Base-by-base conservation (phyloP, 2,888 invertebrate species). In the Orthosia gracilis region DNA sequence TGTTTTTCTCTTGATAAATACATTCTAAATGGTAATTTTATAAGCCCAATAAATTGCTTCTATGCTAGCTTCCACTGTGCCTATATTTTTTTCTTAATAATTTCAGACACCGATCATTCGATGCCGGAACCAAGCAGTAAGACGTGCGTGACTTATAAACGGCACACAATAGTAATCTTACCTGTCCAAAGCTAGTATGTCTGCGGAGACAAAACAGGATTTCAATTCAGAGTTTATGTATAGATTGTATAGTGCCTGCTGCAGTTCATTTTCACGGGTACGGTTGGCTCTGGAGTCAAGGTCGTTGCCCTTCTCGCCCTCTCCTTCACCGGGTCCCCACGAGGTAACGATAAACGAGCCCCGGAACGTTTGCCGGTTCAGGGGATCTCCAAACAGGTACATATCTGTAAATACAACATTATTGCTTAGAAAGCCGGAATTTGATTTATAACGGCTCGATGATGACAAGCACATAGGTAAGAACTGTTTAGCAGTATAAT, bases 161-260 rank as follows among this genome's bases (percentile, higher is more conserved):
- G 12, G 47, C 58, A 54, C 73, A 77, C 49, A 73, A 74, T 67
- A 70, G 54, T 68, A 55, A 70, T 66, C 97, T 97, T 95, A 98
- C 98, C 98, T 98, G 93, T 99, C 98, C 68, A 99, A 97, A 31
- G 98, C 98, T 68, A 99, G 96, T 73, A 98, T 97, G 91, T 99
- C 98, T 47, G 98, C 97, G 31, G 97, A 97, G 78, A 98, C 97
- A 92, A 98, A 99, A 73, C 98, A 98, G 85, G 98, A 97, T 83
- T 97, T 97, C 54, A 98, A 96, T 86, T 97, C 97, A 70, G 98
- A 98, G 86, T 98, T 97, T 73, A 97, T 97, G 91, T 98, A 98
- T 57, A 98, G 94, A 76, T 98, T 96, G 95, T 98, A 98, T 80
- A 99, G 97, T 82, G 98, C 97, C 90, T 98, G 98, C 87, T 98